Evolutionary conservation across 2,113 vertebrate species (phyloP), one percentile per base, ranked within the genome.

Genomic region (Coracopsis vasa): DNA sequence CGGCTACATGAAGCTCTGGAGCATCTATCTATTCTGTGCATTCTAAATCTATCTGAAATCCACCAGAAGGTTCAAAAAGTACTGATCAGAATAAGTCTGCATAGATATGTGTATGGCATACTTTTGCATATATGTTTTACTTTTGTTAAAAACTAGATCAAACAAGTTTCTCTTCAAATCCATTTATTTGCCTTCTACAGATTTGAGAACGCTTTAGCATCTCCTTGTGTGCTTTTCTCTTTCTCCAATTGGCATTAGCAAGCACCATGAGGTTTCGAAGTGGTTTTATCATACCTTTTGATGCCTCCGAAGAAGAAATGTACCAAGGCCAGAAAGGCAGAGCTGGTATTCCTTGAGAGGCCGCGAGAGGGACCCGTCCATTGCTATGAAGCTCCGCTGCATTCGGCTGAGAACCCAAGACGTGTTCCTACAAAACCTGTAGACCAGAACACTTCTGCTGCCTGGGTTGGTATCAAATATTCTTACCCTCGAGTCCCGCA

Each of bases 231-330:
- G 71, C 39, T 31, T 88, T 53, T 35, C 19, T 91, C 21, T 78
- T 77, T 45, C 33, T 29, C 54, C 70, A 27, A 0, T 15, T 60
- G 58, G 86, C 53, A 54, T 51, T 75, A 91, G 8, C 54, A 69
- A 96, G 88, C 95, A 98, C 35, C 92, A 98, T 98, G 98, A 89
- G 80, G 97, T 79, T 97, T 84, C 80, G n/a, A 54, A 87, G 53
- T 35, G 41, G 17, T 75, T 90, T 69, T 71, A 70, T 37, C 79
- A 21, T 12, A 77, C 25, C 56, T 61, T 92, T 97, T 97, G 97
- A 99, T 99, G 99, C 99, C 99, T 97, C 98, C 98, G 6, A 98
- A 98, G 97, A 98, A 94, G 87, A 99, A 98, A 93, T 56, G 37
- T 21, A 21, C 18, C 20, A 81, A 96, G 18, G 81, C 81, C 58